phyloP scores from a whole-genome alignment of 2,797 vertebrate genomes.

The Octomys mimax region DNA sequence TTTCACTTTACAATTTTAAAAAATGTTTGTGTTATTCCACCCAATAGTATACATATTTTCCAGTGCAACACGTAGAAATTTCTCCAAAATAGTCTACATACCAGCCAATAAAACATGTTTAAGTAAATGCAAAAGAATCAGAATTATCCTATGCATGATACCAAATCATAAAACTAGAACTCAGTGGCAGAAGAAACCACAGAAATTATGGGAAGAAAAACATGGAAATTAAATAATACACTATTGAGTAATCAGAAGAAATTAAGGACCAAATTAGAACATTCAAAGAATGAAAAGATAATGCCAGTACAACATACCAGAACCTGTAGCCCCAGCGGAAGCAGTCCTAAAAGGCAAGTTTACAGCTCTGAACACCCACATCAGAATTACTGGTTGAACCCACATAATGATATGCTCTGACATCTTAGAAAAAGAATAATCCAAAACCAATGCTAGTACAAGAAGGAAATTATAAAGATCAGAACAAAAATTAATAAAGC shows the following conservation, averaged over 20 bases:
- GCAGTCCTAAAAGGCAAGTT: not conserved
- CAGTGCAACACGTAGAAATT: not conserved
- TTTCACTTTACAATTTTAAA: constrained; percentile 24
- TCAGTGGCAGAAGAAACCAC: not conserved
- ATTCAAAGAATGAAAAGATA: not conserved
- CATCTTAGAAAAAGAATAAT: not conserved
- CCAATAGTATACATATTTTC: not conserved
- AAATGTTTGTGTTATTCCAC: not conserved
- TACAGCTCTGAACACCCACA: not conserved
- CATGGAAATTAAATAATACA: not conserved
- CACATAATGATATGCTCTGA: not conserved
- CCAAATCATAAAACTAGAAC: not conserved
- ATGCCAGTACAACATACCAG: not conserved
- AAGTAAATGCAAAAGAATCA: not conserved
- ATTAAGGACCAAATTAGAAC: not conserved
- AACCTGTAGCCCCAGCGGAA: not conserved
- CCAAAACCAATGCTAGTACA: not conserved
- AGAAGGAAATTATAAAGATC: not conserved
- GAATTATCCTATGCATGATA: not conserved
- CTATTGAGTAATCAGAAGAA: not conserved
- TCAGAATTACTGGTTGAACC: not conserved
- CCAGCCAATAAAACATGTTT: not conserved
- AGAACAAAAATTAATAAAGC: not conserved
- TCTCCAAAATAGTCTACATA: not conserved
- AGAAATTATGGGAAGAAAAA: not conserved